phyloP scores from a whole-genome alignment of 2,113 vertebrate species.

The Eudyptes chrysolophus region DNA sequence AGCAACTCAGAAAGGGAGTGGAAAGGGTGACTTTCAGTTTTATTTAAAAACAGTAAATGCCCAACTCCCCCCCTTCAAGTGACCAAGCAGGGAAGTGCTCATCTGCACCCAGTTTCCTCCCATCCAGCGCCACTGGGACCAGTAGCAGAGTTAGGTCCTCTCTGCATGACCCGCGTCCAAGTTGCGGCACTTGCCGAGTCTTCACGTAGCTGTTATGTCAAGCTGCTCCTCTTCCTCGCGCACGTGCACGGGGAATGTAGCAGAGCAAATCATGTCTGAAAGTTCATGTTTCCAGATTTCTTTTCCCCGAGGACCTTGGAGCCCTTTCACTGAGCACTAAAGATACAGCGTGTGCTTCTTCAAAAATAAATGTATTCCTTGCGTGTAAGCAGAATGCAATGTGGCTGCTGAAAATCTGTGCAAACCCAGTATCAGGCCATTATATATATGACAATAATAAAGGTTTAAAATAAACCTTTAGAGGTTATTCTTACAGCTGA shows the following conservation, averaged over 20 bases:
- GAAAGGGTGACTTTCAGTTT: background rate
- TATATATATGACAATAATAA: background rate
- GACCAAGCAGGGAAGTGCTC: background rate
- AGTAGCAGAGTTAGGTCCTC: background rate
- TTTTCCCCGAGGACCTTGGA: background rate
- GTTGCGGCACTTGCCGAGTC: background rate
- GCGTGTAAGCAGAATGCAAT: background rate
- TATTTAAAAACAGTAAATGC: background rate
- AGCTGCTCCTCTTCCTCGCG: background rate
- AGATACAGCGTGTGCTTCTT: accelerated
- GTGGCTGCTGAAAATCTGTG: background rate
- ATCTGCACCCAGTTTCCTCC: background rate
- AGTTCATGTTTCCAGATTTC: background rate
- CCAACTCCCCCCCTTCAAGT: too few relatives aligned
- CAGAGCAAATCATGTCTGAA: background rate
- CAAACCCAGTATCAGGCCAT: background rate
- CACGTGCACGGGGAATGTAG: accelerated
- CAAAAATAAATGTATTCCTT: background rate
- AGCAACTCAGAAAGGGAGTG: background rate
- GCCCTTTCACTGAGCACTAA: background rate
- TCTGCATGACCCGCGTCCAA: too few relatives aligned
- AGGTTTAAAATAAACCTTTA: background rate
- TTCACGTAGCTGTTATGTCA: accelerated
- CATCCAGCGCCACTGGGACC: background rate
- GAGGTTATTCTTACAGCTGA: background rate